Base-by-base conservation (phyloP, 2,888 invertebrate species). In the Microplitis manilae region DNA sequence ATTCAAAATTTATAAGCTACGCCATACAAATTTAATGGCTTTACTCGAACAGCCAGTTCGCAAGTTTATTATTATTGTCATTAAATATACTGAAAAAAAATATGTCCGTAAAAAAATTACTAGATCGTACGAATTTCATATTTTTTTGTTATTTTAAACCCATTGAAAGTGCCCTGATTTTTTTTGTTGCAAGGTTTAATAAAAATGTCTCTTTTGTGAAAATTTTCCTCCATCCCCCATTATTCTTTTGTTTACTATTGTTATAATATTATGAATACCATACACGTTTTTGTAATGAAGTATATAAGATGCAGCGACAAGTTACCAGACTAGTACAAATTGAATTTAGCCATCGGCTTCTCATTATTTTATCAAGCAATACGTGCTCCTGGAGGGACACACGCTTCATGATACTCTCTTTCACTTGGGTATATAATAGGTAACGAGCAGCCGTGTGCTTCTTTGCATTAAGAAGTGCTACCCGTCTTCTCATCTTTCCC, bases 351-450 rank as follows among this genome's bases (percentile, higher is more conserved):
- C 78, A 80, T 80, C 75, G 40, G 75, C 77, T 78, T 68, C 74
- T 79, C 79, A 80, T 81, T 81, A 81, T 80, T 80, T 79, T 77
- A 80, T 81, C 76, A 77, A 79, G 76, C 71, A 67, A 76, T 79
- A 79, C 79, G 75, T 75, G 77, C 77, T 67, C 40, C 17, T 39
- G 15, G 73, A 73, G 50, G 13, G 50, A 50, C 68, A 38, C 68
- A 15, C 62, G 68, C 67, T 40, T 41, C 68, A 61, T 61, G 72
- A 75, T 59, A 76, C 41, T 62, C 64, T 30, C 30, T 68, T 67
- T 17, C 68, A 68, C 60, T 59, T 20, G 67, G 30, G 59, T 38
- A 68, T 41, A 71, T 59, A n/a, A 15, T 59, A 39, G 39, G 67
- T 76, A 76, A 76, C 72, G 72, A 76, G 76, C 76, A 71, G 60